These are phyloP conservation scores for Spatula clypeata DNA, from an alignment of 2,797 vertebrate species.

Conservation along the genomic window DNA sequence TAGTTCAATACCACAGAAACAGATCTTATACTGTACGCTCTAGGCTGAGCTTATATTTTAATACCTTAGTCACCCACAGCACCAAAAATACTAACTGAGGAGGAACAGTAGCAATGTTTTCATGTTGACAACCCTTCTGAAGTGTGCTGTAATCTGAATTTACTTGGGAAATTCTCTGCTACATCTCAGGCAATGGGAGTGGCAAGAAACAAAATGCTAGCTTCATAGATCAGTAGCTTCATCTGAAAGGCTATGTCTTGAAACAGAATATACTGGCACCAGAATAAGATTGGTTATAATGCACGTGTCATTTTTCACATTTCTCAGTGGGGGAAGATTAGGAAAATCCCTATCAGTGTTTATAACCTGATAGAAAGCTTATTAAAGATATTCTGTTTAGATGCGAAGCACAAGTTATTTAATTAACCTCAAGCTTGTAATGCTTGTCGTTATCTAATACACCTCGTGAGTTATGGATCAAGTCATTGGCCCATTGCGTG, in stretches of 20 bases:
- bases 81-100: too few relatives aligned
- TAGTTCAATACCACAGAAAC: background rate
- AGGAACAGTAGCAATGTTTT: too few relatives aligned
- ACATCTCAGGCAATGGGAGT: background rate
- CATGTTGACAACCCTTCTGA: background rate
- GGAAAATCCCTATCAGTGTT: background rate
- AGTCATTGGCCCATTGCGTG: background rate
- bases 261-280: background rate
- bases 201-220: background rate
- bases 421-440: background rate
- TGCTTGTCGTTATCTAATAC: background rate
- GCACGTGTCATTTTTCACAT: background rate
- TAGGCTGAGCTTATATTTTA: background rate
- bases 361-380: background rate
- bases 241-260: background rate
- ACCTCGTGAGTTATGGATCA: conserved; percentile 31
- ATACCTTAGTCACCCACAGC: background rate
- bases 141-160: background rate
- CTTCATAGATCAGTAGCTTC: conserved; percentile 15
- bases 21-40: background rate
- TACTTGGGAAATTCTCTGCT: conserved; percentile 12
- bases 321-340: background rate
- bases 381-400: background rate
- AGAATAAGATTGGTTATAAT: background rate
- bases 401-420: background rate